These are phyloP conservation scores for Podilymbus podiceps DNA, from an alignment of 2,113 vertebrate genomes.

Conservation along the genomic window DNA sequence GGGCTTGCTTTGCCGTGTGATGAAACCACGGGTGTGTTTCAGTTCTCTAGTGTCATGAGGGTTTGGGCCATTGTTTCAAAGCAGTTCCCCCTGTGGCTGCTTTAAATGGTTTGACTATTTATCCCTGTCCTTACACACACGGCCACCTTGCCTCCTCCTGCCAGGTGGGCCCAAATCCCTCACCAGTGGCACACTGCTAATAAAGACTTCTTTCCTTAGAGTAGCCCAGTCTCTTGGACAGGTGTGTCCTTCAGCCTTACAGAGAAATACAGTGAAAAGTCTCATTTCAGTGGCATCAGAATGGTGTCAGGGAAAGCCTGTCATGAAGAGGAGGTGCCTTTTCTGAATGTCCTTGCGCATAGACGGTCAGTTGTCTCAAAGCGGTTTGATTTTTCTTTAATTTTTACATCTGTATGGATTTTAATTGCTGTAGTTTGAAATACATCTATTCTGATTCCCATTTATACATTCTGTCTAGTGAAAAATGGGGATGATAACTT, in stretches of 20 bases:
- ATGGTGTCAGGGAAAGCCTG: neutral
- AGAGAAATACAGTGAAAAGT: neutral
- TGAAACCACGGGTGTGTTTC: neutral
- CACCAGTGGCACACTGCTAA: neutral
- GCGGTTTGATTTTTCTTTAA: neutral
- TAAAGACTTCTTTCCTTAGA: neutral
- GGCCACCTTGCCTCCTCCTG: neutral
- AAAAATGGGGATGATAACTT: conserved; percentile 43
- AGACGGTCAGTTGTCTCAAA: neutral
- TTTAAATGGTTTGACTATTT: neutral
- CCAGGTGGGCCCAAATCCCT: neutral
- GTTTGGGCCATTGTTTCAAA: neutral
- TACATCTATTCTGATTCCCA: neutral
- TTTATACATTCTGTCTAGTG: neutral
- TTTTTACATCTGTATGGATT: conserved; percentile 21
- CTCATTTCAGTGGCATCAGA: neutral
- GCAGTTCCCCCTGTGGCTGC: neutral
- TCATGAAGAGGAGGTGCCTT: neutral
- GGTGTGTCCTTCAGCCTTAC: neutral
- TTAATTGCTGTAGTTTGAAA: conserved; percentile 34
- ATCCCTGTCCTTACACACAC: neutral
- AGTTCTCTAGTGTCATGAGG: neutral
- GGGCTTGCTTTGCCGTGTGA: neutral
- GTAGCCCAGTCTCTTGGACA: neutral
- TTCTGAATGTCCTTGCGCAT: conserved; percentile 3